Conservation (phyloP, 1,140 invertebrate species). For the Tribolium madens region DNA sequence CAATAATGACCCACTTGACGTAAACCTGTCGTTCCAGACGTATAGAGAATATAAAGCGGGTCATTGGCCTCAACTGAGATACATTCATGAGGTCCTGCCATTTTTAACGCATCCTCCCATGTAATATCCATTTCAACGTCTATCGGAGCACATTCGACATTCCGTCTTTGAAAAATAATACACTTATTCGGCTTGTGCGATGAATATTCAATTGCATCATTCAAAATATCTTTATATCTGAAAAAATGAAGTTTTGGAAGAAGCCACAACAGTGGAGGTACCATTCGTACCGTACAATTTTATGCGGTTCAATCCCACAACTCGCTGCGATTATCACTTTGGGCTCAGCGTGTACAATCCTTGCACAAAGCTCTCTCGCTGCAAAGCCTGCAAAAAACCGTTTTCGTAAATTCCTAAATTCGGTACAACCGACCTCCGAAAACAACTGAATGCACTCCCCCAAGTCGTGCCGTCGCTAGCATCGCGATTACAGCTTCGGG, state of each 20-base stretch:
- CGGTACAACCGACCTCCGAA: slow-evolving; percentile 80
- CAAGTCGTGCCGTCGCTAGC: slow-evolving; percentile 84
- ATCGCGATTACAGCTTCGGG: slow-evolving; percentile 89
- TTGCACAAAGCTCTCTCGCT: slow-evolving; percentile 83
- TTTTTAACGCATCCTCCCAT: slow-evolving; percentile 80
- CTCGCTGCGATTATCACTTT: slow-evolving; percentile 91
- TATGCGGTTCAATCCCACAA: slow-evolving; percentile 89
- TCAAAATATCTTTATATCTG: slow-evolving; percentile 90
- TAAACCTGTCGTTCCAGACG: slow-evolving; percentile 88
- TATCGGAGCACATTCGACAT: slow-evolving; percentile 74
- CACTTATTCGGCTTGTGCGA: slow-evolving; percentile 78
- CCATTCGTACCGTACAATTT: slow-evolving; percentile 78
- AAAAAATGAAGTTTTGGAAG: slow-evolving; percentile 47
- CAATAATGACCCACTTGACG: not conserved
- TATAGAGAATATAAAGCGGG: slow-evolving; percentile 93
- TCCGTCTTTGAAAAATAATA: slow-evolving; percentile 83
- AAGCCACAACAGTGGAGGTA: not conserved
- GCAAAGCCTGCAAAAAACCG: slow-evolving; percentile 80
- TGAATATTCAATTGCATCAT: slow-evolving; percentile 83
- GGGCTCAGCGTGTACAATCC: slow-evolving; percentile 89
- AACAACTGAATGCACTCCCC: slow-evolving; percentile 89
- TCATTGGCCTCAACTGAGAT: slow-evolving; percentile 90
- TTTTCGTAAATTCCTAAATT: no score
- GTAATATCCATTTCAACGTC: slow-evolving; percentile 76
- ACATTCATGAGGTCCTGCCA: slow-evolving; percentile 78